A percentile compares a stretch with the other conserved stretches of the same genome.
Evolutionary conservation across 2,113 vertebrate genomes (phyloP).

Genomic region (Stegastes partitus): DNA sequence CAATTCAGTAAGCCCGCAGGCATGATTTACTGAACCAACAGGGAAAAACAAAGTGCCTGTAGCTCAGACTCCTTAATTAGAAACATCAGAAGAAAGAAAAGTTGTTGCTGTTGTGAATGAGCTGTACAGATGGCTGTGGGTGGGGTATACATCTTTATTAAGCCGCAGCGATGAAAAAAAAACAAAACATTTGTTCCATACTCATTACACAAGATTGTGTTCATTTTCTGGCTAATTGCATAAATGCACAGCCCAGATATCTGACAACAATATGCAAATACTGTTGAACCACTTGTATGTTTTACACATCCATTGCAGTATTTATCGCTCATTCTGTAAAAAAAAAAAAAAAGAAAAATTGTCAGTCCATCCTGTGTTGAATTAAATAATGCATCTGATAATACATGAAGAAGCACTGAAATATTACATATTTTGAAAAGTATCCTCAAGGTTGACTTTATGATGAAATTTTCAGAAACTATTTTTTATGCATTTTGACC

Average conservation of each 20-base stretch:
- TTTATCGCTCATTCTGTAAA: neutral
- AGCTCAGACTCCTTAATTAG: conserved; percentile 59
- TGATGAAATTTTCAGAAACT: conserved; percentile 54
- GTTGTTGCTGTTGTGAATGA: conserved; percentile 45
- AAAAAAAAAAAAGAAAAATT: too few relatives aligned
- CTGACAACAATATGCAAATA: neutral
- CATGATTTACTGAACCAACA: conserved; percentile 67
- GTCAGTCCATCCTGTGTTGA: too few relatives aligned
- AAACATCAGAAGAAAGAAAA: conserved; percentile 58
- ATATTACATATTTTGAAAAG: conserved; percentile 15
- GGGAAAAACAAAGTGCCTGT: conserved; percentile 58
- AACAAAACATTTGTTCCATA: neutral
- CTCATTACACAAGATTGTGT: conserved; percentile 5
- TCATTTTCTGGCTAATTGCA: conserved; percentile 26
- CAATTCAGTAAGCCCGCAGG: conserved; percentile 44
- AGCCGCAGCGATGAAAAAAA: conserved; percentile 21
- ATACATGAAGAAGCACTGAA: conserved; percentile 18
- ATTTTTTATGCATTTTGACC: conserved; percentile 20
- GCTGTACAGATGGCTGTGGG: conserved; percentile 34
- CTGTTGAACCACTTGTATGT: neutral
- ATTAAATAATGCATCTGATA: conserved; percentile 9
- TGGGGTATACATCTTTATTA: conserved; percentile 40
- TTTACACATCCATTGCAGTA: neutral
- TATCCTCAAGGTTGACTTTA: conserved; percentile 16
- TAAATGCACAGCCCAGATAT: neutral